These are phyloP conservation scores for Calidris pygmaea DNA, from an alignment of 2,113 vertebrate species.

Conservation along the genomic window DNA sequence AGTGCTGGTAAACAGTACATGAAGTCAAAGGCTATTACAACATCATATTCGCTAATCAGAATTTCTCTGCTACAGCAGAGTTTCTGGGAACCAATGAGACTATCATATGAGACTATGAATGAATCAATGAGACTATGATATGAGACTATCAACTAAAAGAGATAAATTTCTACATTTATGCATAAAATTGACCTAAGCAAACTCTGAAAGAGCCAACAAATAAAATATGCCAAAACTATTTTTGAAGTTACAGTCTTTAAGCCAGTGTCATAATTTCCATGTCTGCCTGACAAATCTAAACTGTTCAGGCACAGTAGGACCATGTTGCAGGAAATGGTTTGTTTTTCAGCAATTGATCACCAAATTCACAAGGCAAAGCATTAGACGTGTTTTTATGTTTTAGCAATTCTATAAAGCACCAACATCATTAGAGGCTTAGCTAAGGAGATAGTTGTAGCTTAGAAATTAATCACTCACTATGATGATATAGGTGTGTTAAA, in stretches of 20 bases:
- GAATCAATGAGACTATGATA: neutral
- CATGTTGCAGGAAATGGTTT: neutral
- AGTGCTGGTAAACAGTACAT: neutral
- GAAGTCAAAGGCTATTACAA: neutral
- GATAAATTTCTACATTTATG: neutral
- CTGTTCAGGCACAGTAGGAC: neutral
- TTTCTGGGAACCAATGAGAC: neutral
- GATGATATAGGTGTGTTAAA: neutral
- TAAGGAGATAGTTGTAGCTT: neutral
- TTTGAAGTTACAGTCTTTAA: neutral
- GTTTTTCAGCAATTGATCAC: neutral
- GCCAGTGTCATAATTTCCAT: neutral
- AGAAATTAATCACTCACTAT: neutral
- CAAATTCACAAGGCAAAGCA: neutral
- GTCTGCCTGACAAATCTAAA: neutral
- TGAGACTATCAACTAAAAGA: neutral
- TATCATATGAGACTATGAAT: neutral
- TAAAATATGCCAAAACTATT: neutral
- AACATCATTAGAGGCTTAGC: neutral
- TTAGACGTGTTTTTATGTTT: neutral
- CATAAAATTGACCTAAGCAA: neutral
- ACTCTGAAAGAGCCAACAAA: neutral
- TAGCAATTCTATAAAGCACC: neutral
- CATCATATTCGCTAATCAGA: neutral
- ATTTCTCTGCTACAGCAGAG: neutral